These are phyloP conservation scores for Xiphophorus couchianus DNA, from an alignment of 2,113 vertebrate genomes.

Conservation along the genomic window DNA sequence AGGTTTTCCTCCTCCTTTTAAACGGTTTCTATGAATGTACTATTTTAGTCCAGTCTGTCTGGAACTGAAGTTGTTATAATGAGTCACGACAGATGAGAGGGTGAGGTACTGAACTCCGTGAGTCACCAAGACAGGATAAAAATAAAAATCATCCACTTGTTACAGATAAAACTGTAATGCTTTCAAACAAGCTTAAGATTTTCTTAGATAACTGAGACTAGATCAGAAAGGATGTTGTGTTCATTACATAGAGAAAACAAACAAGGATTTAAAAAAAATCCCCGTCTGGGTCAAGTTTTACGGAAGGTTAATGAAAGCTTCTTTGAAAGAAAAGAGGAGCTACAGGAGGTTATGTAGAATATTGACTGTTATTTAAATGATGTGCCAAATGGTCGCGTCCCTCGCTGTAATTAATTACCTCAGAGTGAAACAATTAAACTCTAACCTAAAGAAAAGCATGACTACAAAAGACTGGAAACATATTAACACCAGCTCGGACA, in stretches of 20 bases:
- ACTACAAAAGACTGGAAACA: background rate
- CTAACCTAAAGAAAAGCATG: background rate
- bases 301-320: background rate
- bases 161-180: no score
- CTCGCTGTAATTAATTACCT: background rate
- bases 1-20: background rate
- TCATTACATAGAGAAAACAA: background rate
- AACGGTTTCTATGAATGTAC: slow-evolving; percentile 5
- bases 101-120: slow-evolving; percentile 5
- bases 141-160: background rate
- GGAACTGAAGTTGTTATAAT: background rate
- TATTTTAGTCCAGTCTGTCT: slow-evolving; percentile 2
- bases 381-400: background rate
- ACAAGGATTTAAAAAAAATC: background rate
- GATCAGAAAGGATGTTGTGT: no score
- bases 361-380: background rate
- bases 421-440: background rate
- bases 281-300: background rate
- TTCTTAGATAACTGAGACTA: no score
- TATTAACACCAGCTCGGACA: background rate
- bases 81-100: background rate
- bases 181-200: no score
- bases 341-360: background rate
- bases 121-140: background rate
- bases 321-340: background rate